Conservation (phyloP, 2,888 invertebrate species). For the Agrochola lota region DNA sequence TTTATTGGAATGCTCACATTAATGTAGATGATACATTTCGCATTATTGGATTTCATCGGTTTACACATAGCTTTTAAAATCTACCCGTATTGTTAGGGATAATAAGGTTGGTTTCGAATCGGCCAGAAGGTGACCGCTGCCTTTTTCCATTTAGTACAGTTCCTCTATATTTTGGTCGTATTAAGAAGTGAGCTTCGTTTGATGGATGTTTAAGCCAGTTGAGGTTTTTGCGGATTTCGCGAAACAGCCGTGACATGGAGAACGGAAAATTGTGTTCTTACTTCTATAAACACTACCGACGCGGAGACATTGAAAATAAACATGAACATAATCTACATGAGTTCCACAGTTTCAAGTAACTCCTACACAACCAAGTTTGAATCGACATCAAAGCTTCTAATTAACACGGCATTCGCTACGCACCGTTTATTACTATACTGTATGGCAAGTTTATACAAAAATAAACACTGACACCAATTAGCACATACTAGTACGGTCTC, state of each 20-base stretch:
- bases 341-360: constrained; percentile 37
- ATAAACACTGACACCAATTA: constrained; percentile 83
- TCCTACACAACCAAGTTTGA: constrained; percentile 60
- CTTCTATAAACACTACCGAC: constrained; percentile 49
- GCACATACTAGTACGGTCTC: constrained; percentile 71
- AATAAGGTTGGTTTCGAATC: constrained; percentile 75
- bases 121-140: constrained; percentile 61
- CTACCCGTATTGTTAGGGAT: constrained; percentile 71
- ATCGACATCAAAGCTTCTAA: constrained; percentile 74
- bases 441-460: constrained; percentile 72
- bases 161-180: constrained; percentile 84
- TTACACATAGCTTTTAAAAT: constrained; percentile 71
- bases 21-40: constrained; percentile 82
- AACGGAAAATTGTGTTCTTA: constrained; percentile 69
- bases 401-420: constrained; percentile 64
- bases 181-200: constrained; percentile 84
- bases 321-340: constrained; percentile 43
- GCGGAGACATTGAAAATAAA: constrained; percentile 39
- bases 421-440: constrained; percentile 50
- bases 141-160: constrained; percentile 83
- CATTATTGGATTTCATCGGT: constrained; percentile 74
- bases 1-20: constrained; percentile 81
- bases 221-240: constrained; percentile 81
- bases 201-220: constrained; percentile 84
- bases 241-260: constrained; percentile 74